Conservation (phyloP, 1,140 invertebrate species). For the Eupristina koningsbergeri region DNA sequence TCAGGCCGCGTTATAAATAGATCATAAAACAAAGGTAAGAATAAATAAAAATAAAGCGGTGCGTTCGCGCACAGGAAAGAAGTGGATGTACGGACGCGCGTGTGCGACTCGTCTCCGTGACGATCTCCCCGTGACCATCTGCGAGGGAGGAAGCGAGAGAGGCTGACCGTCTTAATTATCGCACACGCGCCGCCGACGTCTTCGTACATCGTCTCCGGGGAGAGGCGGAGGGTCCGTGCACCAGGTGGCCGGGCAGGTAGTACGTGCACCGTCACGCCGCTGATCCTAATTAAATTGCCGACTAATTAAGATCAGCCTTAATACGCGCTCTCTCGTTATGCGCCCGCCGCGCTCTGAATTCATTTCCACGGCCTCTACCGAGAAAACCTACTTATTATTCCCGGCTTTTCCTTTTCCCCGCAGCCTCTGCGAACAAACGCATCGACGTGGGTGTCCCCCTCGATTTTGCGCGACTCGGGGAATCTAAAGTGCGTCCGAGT, state of each 20-base stretch:
- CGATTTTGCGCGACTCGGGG: conserved; percentile 16
- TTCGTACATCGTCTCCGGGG: conserved; percentile 54
- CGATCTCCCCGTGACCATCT: conserved; percentile 55
- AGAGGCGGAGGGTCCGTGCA: conserved; percentile 27
- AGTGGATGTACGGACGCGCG: conserved; percentile 51
- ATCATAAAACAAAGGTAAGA: neutral
- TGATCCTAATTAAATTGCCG: conserved; percentile 71
- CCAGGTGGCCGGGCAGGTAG: neutral
- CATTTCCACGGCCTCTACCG: conserved; percentile 60
- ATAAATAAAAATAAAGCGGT: neutral
- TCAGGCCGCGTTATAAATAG: neutral
- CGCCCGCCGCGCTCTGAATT: conserved; percentile 56
- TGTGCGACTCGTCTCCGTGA: conserved; percentile 67
- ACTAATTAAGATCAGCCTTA: conserved; percentile 73
- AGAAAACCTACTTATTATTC: conserved; percentile 55
- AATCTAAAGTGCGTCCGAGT: conserved; percentile 10
- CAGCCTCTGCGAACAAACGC: neutral
- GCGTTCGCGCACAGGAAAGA: neutral
- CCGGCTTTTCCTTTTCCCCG: neutral
- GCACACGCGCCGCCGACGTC: conserved; percentile 53
- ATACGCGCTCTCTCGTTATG: conserved; percentile 66
- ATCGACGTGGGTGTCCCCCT: conserved; percentile 38
- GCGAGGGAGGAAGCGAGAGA: conserved; percentile 47
- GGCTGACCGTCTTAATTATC: conserved; percentile 69
- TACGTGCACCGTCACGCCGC: conserved; percentile 67